A percentile compares a stretch with the other conserved stretches of the same genome.
Evolutionary conservation across 2,113 vertebrate species (phyloP).

Genomic region (Poeciliopsis turrubarensis): DNA sequence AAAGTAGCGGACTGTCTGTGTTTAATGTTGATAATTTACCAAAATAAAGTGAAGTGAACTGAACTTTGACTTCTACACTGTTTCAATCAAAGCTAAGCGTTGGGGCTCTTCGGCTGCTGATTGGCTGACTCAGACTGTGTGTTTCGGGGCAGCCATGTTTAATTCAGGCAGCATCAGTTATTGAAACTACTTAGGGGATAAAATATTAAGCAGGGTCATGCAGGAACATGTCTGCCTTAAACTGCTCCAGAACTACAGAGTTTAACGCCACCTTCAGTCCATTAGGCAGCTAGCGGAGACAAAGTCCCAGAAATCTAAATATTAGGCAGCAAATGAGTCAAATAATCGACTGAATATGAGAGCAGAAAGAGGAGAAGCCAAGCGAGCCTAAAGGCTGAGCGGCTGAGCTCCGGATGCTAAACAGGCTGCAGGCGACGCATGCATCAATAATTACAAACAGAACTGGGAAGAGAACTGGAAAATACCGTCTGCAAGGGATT

Average conservation of each 20-base stretch:
- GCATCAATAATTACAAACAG: neutral
- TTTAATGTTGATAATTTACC: too few species aligned
- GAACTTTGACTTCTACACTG: neutral
- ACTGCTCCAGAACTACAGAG: constrained; percentile 9
- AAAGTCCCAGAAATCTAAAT: constrained; percentile 9
- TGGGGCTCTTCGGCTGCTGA: neutral
- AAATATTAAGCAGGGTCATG: constrained; percentile 51
- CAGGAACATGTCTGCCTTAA: constrained; percentile 25
- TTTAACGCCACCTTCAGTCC: constrained; percentile 7
- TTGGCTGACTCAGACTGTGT: neutral
- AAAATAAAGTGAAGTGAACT: too few species aligned
- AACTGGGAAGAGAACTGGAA: neutral
- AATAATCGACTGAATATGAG: constrained; percentile 43
- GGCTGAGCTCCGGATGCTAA: neutral
- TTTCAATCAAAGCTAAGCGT: constrained; percentile 18
- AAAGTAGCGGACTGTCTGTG: too few species aligned
- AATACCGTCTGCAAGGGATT: neutral
- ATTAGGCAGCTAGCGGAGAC: constrained; percentile 9
- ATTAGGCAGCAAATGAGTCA: constrained; percentile 47
- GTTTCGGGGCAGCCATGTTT: constrained; percentile 39
- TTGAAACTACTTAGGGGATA: constrained; percentile 46
- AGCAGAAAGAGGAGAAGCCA: constrained; percentile 11
- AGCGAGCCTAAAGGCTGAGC: constrained; percentile 17
- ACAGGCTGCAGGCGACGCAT: neutral
- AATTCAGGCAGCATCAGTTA: constrained; percentile 55